Conservation (phyloP, 2,113 vertebrate genomes). For the mouse (Mus musculus) region GRCm39 chr4:34531501-34532000, state of each 20-base stretch:
- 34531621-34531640: not conserved
- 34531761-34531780: not conserved
- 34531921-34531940: not conserved
- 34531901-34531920: not conserved
- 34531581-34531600: not conserved
- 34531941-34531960: not conserved
- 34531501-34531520: slow-evolving; percentile 2
- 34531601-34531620: not conserved
- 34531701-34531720: not conserved
- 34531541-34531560: not conserved
- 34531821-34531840: not conserved
- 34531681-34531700: not conserved
- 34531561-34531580: not conserved
- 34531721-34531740: not conserved
- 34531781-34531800: not conserved
- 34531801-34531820: not conserved
- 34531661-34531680: not conserved
- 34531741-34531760: not conserved
- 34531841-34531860: not conserved
- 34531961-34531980: not conserved
- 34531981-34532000: not conserved
- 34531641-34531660: not conserved
- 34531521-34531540: not conserved
- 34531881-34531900: not conserved
- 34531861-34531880: not conserved